Base-by-base conservation (phyloP, 2,888 invertebrate species). In the Mycalesis mineus region DNA sequence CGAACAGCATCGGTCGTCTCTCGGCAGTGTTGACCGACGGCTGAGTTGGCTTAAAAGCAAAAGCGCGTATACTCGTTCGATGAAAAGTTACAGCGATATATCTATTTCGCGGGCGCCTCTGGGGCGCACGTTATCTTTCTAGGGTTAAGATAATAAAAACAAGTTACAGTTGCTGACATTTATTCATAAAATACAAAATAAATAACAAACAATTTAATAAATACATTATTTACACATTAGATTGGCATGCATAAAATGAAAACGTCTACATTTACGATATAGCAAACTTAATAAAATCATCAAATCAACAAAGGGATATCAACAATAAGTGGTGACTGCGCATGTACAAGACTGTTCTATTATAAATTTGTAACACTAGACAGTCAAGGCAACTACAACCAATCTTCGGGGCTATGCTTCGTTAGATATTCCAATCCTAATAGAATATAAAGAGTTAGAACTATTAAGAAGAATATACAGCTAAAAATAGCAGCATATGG, bases 131-230 rank as follows among this genome's bases (percentile, higher is more conserved):
- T n/a, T n/a, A n/a, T n/a, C n/a, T n/a, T n/a, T n/a, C n/a, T 22
- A 22, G 22, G 22, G 5, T 22, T 22, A n/a, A n/a, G n/a, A n/a
- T 22, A 22, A 22, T 22, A 22, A 22, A 22, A 22, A 22, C 22
- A 22, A 22, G 63, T 47, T 61, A 51, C 61, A 55, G 67, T 61
- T 68, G 72, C 68, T 65, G 58, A 65, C 63, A 68, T 74, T 74
- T 74, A 75, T 70, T 74, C 62, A 63, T 60, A 62, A 48, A 65
- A 63, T 60, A 61, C 50, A 65, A 57, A 58, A 64, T 62, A 68
- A 64, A 67, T 62, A 69, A 68, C 64, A 64, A 54, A 60, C 45
- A 50, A 31, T 36, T 31, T 49, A 47, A 54, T 45, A 52, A 48
- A 52, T 39, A 52, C 14, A 33, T 47, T 28, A 44, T 36, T 36